Conservation (phyloP, 2,797 vertebrate genomes). For the Corythornis leucogaster region DNA sequence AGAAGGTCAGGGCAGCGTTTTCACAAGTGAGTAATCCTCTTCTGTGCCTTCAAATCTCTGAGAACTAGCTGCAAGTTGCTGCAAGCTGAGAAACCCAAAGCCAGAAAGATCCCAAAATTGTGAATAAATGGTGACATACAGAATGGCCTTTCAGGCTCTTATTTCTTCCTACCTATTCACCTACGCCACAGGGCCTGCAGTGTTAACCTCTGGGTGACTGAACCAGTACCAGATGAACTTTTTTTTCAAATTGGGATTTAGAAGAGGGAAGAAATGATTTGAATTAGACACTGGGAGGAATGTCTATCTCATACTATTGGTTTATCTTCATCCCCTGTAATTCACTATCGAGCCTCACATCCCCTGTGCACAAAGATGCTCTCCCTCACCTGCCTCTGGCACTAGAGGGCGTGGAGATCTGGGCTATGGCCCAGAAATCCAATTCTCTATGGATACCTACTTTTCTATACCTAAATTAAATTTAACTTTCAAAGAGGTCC, state of each 20-base stretch:
- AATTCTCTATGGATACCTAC: rapidly evolving
- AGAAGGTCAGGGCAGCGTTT: not conserved
- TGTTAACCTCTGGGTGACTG: rapidly evolving
- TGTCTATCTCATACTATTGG: not conserved
- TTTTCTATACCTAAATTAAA: not conserved
- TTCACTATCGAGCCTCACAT: rapidly evolving
- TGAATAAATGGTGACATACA: not conserved
- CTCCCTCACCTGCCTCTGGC: not conserved
- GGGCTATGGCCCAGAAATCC: not conserved
- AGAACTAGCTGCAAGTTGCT: not conserved
- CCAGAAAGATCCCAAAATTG: not conserved
- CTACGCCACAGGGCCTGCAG: not conserved
- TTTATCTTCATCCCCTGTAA: not conserved
- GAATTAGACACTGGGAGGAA: not conserved
- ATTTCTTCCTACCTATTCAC: not conserved
- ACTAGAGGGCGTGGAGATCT: not conserved
- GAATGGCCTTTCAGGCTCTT: not conserved
- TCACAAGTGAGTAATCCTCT: slow-evolving; percentile 8
- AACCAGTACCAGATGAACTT: not conserved
- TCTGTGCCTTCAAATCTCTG: not conserved
- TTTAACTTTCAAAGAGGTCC: not conserved
- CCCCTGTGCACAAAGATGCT: rapidly evolving
- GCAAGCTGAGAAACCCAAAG: not conserved
- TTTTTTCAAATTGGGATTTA: not conserved
- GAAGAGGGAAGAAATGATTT: not conserved